Base-by-base conservation (phyloP, 1,140 invertebrate genomes). In the Cecropterus lyciades region DNA sequence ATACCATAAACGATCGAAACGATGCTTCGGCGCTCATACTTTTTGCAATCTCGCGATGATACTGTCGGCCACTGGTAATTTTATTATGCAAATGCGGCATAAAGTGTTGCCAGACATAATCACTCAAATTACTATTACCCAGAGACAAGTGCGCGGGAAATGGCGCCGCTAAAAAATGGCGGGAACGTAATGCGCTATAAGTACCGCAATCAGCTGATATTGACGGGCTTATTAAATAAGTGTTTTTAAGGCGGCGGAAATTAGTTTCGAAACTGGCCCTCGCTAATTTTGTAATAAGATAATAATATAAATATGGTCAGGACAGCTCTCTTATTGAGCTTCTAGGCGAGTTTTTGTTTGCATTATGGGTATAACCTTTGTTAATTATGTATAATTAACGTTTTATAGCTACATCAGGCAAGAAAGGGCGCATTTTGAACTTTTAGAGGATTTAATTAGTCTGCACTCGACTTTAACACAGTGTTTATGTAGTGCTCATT, bases 71-170 rank as follows among this genome's bases (percentile, higher is more conserved):
- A 63, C 65, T 70, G 60, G 84, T 92, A 91, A 92, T 92, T 91
- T 90, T 88, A 91, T 92, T 92, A 92, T 91, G 90, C 85, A 92
- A 92, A 92, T 91, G 84, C 69, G 59, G 80, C 75, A 85, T 91
- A 92, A 92, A 90, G 88, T 92, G 90, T 91, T 91, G 83, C 86
- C 81, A 81, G 80, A 80, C 73, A 83, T 90, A 87, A 92, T 89
- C 79, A 82, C 75, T 81, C 73, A 79, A 85, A 88, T 77, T 77
- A 84, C 80, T 77, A 80, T 56, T 75, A 74, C 55, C 71, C 67
- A 73, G 75, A 74, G 76, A 80, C 73, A 78, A 83, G 73, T 75
- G 68, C 73, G 65, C 72, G 74, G 72, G 75, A 79, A 84, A 75
- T 77, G 71, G 72, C 69, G 73, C 72, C 65, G 67, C 64, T 69